A percentile compares a stretch with the other conserved stretches of the same genome.
Conservation (phyloP, 2,113 vertebrate genomes). For the Xerus inauris region DNA sequence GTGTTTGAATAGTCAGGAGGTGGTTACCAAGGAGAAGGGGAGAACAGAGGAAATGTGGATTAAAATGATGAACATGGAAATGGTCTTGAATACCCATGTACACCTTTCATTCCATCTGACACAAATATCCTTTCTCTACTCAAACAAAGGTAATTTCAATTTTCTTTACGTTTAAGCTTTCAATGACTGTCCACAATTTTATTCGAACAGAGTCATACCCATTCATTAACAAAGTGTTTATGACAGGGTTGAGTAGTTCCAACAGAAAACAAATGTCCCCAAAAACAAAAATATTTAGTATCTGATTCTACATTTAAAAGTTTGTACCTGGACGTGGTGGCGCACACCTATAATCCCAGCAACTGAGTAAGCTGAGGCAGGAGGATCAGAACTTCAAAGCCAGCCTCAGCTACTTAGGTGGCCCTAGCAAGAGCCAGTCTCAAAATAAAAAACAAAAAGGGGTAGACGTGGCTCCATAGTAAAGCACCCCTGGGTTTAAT, state of each 20-base stretch:
- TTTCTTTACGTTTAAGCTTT: neutral
- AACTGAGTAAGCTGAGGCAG: too few species aligned
- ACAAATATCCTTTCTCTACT: neutral
- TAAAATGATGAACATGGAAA: neutral
- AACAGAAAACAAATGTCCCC: neutral
- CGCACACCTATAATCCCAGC: too few species aligned
- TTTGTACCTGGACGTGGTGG: neutral
- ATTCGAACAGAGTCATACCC: neutral
- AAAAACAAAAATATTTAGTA: constrained; percentile 17
- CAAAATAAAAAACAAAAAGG: too few species aligned
- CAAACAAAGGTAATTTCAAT: constrained; percentile 5
- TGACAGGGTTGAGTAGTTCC: neutral
- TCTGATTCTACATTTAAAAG: neutral
- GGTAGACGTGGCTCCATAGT: too few species aligned
- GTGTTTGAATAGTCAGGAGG: neutral
- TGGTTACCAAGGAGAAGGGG: neutral
- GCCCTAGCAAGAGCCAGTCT: too few species aligned
- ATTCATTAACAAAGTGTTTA: neutral
- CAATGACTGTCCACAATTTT: neutral
- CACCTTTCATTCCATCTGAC: neutral
- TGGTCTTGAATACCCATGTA: neutral
- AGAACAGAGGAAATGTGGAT: neutral
- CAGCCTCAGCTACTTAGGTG: too few species aligned
- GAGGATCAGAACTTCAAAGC: too few species aligned
- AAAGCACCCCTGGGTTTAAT: too few species aligned